Conservation (phyloP, 1,140 invertebrate species). For the Chironomus striatipennis region DNA sequence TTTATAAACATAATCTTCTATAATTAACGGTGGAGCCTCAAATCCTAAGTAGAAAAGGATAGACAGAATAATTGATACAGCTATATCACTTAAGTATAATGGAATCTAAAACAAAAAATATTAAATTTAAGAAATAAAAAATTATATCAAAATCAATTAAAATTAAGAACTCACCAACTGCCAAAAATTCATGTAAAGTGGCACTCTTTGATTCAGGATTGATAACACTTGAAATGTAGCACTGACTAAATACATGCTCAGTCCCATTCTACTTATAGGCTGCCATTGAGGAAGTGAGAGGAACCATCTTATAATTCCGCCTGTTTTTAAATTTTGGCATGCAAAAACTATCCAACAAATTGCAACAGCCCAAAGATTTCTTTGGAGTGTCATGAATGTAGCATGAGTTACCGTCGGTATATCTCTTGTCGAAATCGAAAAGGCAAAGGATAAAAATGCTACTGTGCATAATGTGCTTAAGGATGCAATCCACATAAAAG, state of each 20-base stretch:
- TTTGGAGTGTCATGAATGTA: slow-evolving; percentile 44
- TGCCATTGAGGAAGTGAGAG: not conserved
- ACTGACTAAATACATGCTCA: not conserved
- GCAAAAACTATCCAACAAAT: slow-evolving; percentile 50
- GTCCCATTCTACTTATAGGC: not conserved
- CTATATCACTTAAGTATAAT: too few species aligned
- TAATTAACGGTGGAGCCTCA: not conserved
- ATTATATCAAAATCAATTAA: too few species aligned
- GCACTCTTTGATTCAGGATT: not conserved
- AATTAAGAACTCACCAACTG: not conserved
- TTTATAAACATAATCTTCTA: slow-evolving; percentile 4
- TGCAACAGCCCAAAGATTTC: slow-evolving; percentile 43
- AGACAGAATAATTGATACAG: not conserved
- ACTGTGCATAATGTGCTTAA: not conserved
- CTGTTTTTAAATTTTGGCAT: slow-evolving; percentile 43
- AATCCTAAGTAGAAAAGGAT: not conserved
- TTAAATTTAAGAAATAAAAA: too few species aligned
- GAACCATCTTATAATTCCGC: slow-evolving; percentile 34
- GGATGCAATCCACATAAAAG: not conserved
- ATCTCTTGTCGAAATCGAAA: slow-evolving; percentile 28
- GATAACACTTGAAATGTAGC: not conserved
- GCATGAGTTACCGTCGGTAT: too few species aligned
- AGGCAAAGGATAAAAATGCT: too few species aligned
- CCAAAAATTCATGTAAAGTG: not conserved
- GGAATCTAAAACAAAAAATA: too few species aligned